phyloP scores from a whole-genome alignment of 1,140 invertebrate species.

The Hyles euphorbiae region DNA sequence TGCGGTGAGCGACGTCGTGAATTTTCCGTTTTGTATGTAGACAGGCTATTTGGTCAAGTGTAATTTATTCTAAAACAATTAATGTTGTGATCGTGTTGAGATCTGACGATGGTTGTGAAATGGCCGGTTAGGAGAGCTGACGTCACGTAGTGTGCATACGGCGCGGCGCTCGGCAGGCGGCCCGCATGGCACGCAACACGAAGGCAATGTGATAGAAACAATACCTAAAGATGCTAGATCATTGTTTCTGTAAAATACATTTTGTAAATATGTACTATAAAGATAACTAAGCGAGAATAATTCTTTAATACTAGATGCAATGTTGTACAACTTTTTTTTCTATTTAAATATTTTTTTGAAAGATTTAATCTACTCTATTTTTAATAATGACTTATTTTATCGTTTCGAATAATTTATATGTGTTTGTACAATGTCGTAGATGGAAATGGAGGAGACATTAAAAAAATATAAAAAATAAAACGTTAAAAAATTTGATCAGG shows the following conservation, averaged over 20 bases:
- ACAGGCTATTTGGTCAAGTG: slow-evolving; percentile 11
- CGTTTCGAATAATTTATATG: slow-evolving; percentile 74
- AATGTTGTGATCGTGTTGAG: slow-evolving; percentile 18
- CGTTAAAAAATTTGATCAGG: slow-evolving; percentile 62
- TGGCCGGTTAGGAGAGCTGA: slow-evolving; percentile 10
- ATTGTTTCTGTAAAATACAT: slow-evolving; percentile 73
- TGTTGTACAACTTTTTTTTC: slow-evolving; percentile 72
- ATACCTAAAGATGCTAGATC: slow-evolving; percentile 73
- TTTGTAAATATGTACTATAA: slow-evolving; percentile 74
- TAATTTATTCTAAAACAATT: slow-evolving; percentile 9
- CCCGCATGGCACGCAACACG: background rate
- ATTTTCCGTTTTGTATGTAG: background rate
- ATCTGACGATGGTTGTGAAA: slow-evolving; percentile 21
- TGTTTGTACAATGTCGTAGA: slow-evolving; percentile 72
- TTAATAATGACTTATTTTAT: slow-evolving; percentile 74
- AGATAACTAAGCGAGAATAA: slow-evolving; percentile 66
- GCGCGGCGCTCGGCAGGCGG: background rate
- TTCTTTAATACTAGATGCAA: slow-evolving; percentile 73
- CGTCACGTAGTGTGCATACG: background rate
- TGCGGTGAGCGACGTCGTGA: background rate
- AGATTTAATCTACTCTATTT: slow-evolving; percentile 74
- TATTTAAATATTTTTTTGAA: slow-evolving; percentile 73
- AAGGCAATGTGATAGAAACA: slow-evolving; percentile 71
- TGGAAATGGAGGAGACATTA: slow-evolving; percentile 65
- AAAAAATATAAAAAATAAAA: slow-evolving; percentile 70